Percentiles rank a stretch among this genome's conserved stretches.
phyloP scores from a whole-genome alignment of 2,797 vertebrate species.

The Epinephelus malabaricus region DNA sequence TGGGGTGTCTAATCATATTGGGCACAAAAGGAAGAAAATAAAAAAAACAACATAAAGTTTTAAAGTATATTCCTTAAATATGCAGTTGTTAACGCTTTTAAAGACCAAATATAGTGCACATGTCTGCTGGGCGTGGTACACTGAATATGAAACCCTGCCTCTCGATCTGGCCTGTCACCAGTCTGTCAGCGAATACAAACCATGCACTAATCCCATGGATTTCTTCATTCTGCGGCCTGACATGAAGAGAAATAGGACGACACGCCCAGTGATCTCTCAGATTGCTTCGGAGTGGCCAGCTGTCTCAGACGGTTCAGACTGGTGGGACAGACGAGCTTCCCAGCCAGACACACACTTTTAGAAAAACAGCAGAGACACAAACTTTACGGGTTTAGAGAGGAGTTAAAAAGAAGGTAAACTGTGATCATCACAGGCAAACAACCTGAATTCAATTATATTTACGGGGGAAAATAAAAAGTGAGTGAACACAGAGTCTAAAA shows the following conservation, averaged over 20 bases:
- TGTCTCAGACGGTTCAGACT: constrained; percentile 56
- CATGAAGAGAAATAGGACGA: constrained; percentile 63
- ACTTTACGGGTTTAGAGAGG: not conserved
- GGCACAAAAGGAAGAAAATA: not conserved
- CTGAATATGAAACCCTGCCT: constrained; percentile 42
- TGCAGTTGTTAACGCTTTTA: constrained; percentile 28
- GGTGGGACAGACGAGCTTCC: constrained; percentile 11
- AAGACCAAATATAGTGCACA: constrained; percentile 37
- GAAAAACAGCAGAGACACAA: constrained; percentile 22
- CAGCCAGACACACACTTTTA: not conserved
- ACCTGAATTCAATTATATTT: not conserved
- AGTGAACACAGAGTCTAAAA: not conserved
- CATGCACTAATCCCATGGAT: constrained; percentile 62
- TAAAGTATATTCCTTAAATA: constrained; percentile 17
- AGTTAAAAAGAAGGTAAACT: not conserved
- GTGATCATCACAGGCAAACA: not conserved
- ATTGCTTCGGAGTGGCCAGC: constrained; percentile 67
- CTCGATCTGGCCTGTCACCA: constrained; percentile 61
- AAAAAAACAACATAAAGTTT: not conserved
- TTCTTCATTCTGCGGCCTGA: constrained; percentile 68
- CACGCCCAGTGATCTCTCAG: constrained; percentile 66
- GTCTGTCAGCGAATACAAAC: constrained; percentile 66
- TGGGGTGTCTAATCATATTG: constrained; percentile 3
- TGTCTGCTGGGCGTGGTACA: constrained; percentile 44
- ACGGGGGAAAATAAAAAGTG: not conserved